These are phyloP conservation scores for Thamnophis elegans DNA, from an alignment of 2,797 vertebrate species.

Conservation along the genomic window DNA sequence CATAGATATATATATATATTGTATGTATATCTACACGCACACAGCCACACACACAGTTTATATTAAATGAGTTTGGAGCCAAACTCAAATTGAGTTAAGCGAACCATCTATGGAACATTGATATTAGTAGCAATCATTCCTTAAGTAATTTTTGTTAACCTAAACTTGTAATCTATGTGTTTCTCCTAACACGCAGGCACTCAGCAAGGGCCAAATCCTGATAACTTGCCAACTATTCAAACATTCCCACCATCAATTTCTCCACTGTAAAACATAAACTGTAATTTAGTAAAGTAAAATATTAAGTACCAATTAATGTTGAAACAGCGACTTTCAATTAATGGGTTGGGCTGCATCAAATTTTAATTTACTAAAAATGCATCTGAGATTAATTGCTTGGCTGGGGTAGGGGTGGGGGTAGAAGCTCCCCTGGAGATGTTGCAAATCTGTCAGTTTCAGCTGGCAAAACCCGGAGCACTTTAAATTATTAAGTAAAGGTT, in stretches of 20 bases:
- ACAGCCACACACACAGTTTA: too few relatives aligned
- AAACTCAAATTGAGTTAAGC: neutral
- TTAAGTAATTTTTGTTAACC: neutral
- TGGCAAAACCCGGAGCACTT: too few relatives aligned
- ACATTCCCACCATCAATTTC: neutral
- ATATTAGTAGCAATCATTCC: neutral
- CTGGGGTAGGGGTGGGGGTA: neutral
- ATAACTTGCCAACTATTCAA: neutral
- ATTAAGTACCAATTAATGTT: neutral
- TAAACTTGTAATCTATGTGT: neutral
- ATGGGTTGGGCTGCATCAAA: neutral
- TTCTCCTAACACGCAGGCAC: neutral
- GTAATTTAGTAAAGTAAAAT: neutral
- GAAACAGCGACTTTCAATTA: neutral
- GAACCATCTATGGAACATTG: neutral
- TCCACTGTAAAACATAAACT: neutral
- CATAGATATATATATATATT: too few relatives aligned
- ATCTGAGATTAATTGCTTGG: neutral
- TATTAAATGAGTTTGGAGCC: neutral
- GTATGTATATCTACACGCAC: too few relatives aligned
- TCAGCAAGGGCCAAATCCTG: neutral
- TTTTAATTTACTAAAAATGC: neutral
- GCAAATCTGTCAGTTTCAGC: neutral
- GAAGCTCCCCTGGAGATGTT: neutral
- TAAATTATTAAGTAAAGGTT: too few relatives aligned